Conservation (phyloP, 2,113 vertebrate genomes). For the Alligator mississippiensis region DNA sequence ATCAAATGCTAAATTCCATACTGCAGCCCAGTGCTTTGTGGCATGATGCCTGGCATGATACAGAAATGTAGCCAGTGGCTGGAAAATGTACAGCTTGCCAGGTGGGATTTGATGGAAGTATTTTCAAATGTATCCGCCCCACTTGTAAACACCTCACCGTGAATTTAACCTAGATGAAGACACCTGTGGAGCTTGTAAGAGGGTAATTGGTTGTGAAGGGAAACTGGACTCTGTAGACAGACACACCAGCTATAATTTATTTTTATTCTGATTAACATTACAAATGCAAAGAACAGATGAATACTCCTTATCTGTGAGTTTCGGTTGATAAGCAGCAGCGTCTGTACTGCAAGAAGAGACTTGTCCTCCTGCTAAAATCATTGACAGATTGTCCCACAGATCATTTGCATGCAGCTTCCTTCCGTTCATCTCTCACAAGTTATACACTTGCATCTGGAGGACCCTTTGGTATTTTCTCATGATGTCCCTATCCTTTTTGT, state of each 20-base stretch:
- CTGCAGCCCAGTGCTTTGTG: accelerated
- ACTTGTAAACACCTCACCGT: no score
- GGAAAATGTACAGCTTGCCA: background rate
- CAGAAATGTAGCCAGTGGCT: background rate
- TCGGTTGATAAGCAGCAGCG: background rate
- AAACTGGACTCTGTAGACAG: background rate
- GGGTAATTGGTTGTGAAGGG: background rate
- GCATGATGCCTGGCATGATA: background rate
- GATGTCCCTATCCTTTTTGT: background rate
- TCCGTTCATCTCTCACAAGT: background rate
- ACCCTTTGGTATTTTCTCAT: background rate
- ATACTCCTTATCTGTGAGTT: background rate
- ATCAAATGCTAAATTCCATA: background rate
- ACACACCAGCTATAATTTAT: background rate
- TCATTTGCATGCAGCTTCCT: no score
- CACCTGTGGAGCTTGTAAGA: background rate
- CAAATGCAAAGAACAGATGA: background rate
- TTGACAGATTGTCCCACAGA: background rate
- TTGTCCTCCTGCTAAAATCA: background rate
- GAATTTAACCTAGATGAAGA: background rate
- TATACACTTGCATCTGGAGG: background rate
- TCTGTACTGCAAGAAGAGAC: background rate
- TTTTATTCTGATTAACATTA: background rate
- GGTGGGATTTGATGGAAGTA: background rate
- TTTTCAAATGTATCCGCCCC: background rate